phyloP scores from a whole-genome alignment of 2,113 vertebrate species.

The Reinhardtius hippoglossoides region DNA sequence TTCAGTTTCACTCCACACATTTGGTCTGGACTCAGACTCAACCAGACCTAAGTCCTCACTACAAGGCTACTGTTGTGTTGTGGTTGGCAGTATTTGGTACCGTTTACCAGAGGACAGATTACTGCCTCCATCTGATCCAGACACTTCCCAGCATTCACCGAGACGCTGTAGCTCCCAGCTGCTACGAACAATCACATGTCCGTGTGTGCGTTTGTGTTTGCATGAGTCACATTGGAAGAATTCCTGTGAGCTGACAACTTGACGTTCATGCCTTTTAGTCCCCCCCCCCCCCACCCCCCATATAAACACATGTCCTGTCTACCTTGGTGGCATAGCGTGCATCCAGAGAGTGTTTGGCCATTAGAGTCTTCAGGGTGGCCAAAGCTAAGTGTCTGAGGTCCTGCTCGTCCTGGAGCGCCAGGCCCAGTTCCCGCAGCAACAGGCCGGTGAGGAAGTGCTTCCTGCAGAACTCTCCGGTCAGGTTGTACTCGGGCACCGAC shows the following conservation, averaged over 20 bases:
- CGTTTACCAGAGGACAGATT: slow-evolving; percentile 38
- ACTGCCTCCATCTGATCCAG: slow-evolving; percentile 46
- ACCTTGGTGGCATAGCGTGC: slow-evolving; percentile 92
- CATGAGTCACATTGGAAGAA: slow-evolving; percentile 52
- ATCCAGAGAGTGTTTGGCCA: slow-evolving; percentile 98
- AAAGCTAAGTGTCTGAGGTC: slow-evolving; percentile 94
- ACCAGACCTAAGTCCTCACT: background rate
- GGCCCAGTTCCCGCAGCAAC: slow-evolving; percentile 93
- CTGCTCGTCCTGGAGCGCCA: slow-evolving; percentile 97
- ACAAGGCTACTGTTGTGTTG: slow-evolving; percentile 36
- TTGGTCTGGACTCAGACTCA: slow-evolving; percentile 10
- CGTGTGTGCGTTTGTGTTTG: slow-evolving; percentile 22
- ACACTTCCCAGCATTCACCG: slow-evolving; percentile 53
- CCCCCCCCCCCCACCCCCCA: slow-evolving; percentile 1
- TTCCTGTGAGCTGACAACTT: slow-evolving; percentile 42
- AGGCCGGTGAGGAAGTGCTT: slow-evolving; percentile 97
- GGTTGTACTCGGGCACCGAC: slow-evolving; percentile 94
- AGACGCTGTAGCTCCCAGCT: slow-evolving; percentile 43
- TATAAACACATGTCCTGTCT: slow-evolving; percentile 59
- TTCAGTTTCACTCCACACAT: slow-evolving; percentile 27
- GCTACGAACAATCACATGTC: slow-evolving; percentile 46
- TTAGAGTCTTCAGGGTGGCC: slow-evolving; percentile 93
- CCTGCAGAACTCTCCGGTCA: slow-evolving; percentile 97
- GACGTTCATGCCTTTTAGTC: slow-evolving; percentile 21
- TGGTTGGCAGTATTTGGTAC: slow-evolving; percentile 39